Evolutionary conservation across 2,888 invertebrate species (phyloP).

Genomic region (Escarpia spicata): DNA sequence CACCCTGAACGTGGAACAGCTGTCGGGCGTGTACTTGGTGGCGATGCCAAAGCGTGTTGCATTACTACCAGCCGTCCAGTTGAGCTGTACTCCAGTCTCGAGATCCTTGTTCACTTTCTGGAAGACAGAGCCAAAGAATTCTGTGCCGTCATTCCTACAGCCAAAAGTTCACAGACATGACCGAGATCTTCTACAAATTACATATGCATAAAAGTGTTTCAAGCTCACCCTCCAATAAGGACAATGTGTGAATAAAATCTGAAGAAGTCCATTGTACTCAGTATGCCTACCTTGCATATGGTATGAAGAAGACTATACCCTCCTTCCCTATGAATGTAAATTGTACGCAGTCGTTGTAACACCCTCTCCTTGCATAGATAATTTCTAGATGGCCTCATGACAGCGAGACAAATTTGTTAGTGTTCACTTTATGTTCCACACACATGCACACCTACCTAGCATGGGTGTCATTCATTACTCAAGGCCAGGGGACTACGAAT

Average conservation of each 20-base stretch:
- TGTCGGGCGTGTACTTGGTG: conserved; percentile 86
- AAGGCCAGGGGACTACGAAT: background rate
- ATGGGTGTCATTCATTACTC: background rate
- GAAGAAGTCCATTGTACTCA: no score
- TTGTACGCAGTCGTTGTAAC: no score
- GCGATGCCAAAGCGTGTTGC: conserved; percentile 93
- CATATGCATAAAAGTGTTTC: background rate
- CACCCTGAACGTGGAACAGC: conserved; percentile 77
- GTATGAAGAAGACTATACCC: no score
- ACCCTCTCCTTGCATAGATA: no score
- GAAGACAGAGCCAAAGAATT: conserved; percentile 92
- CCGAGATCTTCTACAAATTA: background rate
- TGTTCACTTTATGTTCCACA: background rate
- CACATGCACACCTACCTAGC: background rate
- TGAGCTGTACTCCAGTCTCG: conserved; percentile 89
- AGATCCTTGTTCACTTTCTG: conserved; percentile 88
- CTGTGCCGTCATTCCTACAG: conserved; percentile 88
- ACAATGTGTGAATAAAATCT: no score
- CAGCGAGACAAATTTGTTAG: background rate
- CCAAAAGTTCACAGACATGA: conserved; percentile 22
- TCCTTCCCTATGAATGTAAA: no score
- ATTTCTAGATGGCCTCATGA: no score
- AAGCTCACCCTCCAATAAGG: no score
- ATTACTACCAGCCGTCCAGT: conserved; percentile 90
- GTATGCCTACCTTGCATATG: no score